Evolutionary conservation across 2,797 vertebrate species (phyloP).

Genomic region (Pogonophryne albipinna): DNA sequence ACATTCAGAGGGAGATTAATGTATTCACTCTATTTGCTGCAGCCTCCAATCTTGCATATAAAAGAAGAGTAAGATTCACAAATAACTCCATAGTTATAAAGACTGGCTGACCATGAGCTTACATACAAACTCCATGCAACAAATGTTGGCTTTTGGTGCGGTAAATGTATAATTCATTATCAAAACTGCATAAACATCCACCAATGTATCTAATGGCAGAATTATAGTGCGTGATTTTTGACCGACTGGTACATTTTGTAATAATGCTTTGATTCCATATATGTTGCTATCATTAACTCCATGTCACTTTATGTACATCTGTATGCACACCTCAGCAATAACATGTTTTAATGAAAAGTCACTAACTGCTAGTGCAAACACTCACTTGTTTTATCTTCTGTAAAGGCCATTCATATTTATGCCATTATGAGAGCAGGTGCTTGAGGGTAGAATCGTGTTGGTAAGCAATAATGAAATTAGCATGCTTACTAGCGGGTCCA

Average conservation of each 20-base stretch:
- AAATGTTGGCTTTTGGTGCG: not conserved
- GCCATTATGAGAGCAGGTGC: constrained; percentile 6
- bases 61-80: not conserved
- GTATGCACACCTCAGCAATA: constrained; percentile 59
- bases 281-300: not conserved
- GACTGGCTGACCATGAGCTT: not conserved
- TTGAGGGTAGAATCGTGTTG: not conserved
- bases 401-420: not conserved
- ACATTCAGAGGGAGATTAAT: not conserved
- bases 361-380: constrained; percentile 4
- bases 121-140: not conserved
- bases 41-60: not conserved
- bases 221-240: not conserved
- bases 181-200: not conserved
- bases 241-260: not conserved
- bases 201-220: not conserved
- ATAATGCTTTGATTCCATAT: constrained; percentile 26
- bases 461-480: constrained; percentile 38
- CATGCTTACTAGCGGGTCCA: constrained; percentile 32
- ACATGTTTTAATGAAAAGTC: constrained; percentile 43
- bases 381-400: not conserved
- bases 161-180: not conserved
- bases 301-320: constrained; percentile 31
- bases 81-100: not conserved
- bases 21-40: not conserved